Evolutionary conservation across 2,113 vertebrate genomes (phyloP).

Genomic region (Melierax canorus): DNA sequence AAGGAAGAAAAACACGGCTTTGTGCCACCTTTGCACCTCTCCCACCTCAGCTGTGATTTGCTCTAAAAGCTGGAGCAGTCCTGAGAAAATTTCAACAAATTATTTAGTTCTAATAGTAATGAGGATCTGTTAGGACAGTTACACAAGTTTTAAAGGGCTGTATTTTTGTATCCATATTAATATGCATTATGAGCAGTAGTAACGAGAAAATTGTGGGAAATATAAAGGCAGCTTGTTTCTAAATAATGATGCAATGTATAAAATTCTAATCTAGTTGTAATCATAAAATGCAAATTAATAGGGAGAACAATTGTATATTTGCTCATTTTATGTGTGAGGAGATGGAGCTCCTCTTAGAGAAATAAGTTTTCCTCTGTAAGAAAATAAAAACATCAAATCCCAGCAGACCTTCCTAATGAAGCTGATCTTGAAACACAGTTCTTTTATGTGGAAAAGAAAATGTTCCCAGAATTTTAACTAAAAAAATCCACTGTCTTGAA

Average conservation of each 20-base stretch:
- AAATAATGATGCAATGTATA: not conserved
- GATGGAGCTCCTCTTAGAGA: not conserved
- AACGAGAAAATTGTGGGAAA: not conserved
- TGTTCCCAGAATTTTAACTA: not conserved
- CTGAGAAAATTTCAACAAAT: not conserved
- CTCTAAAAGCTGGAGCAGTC: not conserved
- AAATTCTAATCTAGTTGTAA: constrained; percentile 13
- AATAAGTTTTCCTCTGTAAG: not conserved
- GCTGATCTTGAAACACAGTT: not conserved
- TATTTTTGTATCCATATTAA: not conserved
- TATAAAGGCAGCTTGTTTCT: not conserved
- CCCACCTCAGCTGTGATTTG: not conserved
- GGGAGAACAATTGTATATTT: not conserved
- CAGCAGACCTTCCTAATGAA: constrained; percentile 22
- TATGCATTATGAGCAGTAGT: not conserved
- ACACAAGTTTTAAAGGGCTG: not conserved
- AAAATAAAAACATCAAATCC: constrained; percentile 17
- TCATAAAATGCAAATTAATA: constrained; percentile 46
- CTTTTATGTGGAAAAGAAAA: constrained; percentile 22
- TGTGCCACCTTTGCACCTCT: not conserved
- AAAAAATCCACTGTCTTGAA: not conserved
- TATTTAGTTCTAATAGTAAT: not conserved
- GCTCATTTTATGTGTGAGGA: not conserved
- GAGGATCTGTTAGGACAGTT: not conserved
- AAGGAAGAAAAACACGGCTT: not conserved